phyloP scores from a whole-genome alignment of 1,140 invertebrate species.

The Solenopsis invicta region DNA sequence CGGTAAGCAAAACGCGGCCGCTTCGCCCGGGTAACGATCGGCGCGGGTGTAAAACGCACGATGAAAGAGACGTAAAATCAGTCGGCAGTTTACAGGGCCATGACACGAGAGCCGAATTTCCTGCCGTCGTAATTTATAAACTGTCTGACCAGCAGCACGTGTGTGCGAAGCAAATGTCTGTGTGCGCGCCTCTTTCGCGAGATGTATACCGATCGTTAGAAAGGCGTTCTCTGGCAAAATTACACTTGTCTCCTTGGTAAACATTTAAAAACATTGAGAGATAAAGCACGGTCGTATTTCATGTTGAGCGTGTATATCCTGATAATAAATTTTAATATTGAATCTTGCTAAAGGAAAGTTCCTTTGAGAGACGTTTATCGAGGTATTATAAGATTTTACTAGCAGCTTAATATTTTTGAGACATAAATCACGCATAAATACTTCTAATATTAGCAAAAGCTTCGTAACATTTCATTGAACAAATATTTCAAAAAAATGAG shows the following conservation, averaged over 20 bases:
- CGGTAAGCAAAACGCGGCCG: neutral
- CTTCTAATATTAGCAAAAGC: neutral
- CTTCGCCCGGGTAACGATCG: neutral
- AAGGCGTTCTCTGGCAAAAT: neutral
- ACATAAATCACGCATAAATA: neutral
- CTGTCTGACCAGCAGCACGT: neutral
- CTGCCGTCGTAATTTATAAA: conserved; percentile 22
- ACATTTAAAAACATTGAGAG: conserved; percentile 9
- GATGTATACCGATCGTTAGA: neutral
- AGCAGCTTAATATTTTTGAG: neutral
- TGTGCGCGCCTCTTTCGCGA: no score
- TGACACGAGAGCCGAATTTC: neutral
- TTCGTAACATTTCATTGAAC: neutral
- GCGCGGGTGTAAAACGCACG: neutral
- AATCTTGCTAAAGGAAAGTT: conserved; percentile 16
- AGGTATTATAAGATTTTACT: neutral
- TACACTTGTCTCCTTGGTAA: neutral
- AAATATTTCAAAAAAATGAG: neutral
- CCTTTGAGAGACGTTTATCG: neutral
- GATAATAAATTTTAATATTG: conserved; percentile 4
- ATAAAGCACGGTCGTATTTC: neutral
- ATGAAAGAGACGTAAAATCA: conserved; percentile 20
- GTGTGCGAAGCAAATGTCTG: neutral
- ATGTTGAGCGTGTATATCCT: neutral
- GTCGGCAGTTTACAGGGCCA: conserved; percentile 5